Evolutionary conservation across 2,113 vertebrate genomes (phyloP), one percentile per base, ranked within the genome.

Genomic region (Phycodurus eques): DNA sequence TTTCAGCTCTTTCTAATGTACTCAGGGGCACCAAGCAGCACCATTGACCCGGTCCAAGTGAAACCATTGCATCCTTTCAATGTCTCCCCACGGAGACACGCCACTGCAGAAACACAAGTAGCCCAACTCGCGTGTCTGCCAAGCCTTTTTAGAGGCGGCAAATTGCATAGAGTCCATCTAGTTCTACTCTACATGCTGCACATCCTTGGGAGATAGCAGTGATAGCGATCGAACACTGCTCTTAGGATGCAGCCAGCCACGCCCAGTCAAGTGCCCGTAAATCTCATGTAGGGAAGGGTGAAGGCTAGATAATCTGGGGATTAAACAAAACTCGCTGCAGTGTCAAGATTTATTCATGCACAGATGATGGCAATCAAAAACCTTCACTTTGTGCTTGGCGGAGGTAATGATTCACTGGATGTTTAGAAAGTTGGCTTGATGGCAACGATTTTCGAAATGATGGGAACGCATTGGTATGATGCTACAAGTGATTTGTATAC

Each of bases 1-100:
- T 84, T 87, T 88, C 80, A 83, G 83, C 74, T 78, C 78, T 79
- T 76, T 79, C 83, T 83, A 87, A 89, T 80, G 85, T 66, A 88
- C 85, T 85, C 83, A 77, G 65, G 79, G 88, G 86, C 75, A 11
- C 77, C 76, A 76, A 78, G 76, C 76, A 78, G 64, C 80, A 83
- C 68, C 44, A 75, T 67, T 77, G 71, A 82, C 83, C 85, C 84
- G 79, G 77, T 78, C 85, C 77, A 81, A 74, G 78, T 82, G 83
- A 82, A 88, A 75, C 76, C 73, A 80, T 74, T 77, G 56, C 43
- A 80, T 83, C 80, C 83, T 88, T 79, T 89, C 80, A 78, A 70
- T 43, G 7, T 68, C 82, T 84, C 78, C 85, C 76, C 66, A 69
- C 68, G 76, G 83, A 83, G 61, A 83, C 53, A 70, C 56, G 68